Conservation (phyloP, 1,140 invertebrate species). For the Drosophila triauraria region DNA sequence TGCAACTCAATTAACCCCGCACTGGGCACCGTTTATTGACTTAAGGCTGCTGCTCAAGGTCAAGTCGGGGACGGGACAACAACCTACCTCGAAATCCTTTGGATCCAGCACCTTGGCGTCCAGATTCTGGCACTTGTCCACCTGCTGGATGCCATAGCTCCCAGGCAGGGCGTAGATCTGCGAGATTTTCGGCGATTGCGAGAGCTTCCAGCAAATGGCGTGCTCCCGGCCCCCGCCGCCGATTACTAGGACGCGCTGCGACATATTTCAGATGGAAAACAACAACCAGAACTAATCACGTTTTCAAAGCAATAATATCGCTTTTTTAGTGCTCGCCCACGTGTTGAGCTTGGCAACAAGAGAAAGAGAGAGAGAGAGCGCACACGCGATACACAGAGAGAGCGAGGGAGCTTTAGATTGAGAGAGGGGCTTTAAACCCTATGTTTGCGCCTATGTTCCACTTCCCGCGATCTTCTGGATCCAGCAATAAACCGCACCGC, state of each 20-base stretch:
- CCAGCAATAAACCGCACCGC: constrained; percentile 48
- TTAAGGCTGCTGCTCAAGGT: constrained; percentile 52
- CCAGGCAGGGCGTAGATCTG: constrained; percentile 94
- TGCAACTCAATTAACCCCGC: constrained; percentile 18
- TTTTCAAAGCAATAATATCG: constrained; percentile 50
- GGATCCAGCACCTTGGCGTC: constrained; percentile 86
- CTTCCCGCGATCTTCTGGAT: constrained; percentile 11
- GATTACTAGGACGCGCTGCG: constrained; percentile 91
- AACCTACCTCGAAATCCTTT: constrained; percentile 89
- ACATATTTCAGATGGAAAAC: constrained; percentile 54
- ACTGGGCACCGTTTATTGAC: constrained; percentile 23
- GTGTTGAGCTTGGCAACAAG: constrained; percentile 44
- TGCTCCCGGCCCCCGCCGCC: constrained; percentile 98
- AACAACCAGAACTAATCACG: constrained; percentile 42
- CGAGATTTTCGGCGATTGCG: constrained; percentile 90
- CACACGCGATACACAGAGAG: constrained; percentile 12
- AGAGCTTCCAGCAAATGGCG: constrained; percentile 96
- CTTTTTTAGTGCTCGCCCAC: constrained; percentile 51
- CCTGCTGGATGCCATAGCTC: constrained; percentile 92
- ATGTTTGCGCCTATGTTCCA: constrained; percentile 17
- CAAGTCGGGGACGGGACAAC: constrained; percentile 50
- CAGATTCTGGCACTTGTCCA: constrained; percentile 88
- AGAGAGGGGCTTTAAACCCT: constrained; percentile 18
- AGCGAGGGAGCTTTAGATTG: constrained; percentile 16
- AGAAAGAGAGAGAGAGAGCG: constrained; percentile 2